Conservation (phyloP, 23 tunicate genomes). For the Pegea sp. region DNA sequence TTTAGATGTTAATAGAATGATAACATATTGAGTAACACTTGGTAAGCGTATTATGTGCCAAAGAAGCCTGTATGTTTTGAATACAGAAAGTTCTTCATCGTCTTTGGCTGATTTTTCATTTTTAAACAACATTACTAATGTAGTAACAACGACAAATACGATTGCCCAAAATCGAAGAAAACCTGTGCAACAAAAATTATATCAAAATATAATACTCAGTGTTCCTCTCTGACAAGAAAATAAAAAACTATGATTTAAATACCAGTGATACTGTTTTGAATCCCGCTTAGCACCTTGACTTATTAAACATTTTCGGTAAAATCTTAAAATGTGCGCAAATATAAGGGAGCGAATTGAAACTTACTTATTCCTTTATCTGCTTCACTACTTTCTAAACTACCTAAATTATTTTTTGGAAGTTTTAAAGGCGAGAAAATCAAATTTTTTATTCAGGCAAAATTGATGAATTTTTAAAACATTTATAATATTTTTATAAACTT, state of each 20-base stretch:
- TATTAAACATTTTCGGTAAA: too few species aligned
- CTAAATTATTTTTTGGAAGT: too few species aligned
- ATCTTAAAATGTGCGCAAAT: neutral
- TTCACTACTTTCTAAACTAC: too few species aligned
- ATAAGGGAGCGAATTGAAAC: too few species aligned
- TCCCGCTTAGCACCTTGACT: too few species aligned
- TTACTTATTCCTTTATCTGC: too few species aligned
- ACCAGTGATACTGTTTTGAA: too few species aligned
- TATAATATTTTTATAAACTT: too few species aligned
- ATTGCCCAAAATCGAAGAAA: slow-evolving; percentile 83
- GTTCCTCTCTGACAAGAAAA: neutral
- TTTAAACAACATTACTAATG: slow-evolving; percentile 76
- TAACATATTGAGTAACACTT: slow-evolving; percentile 46
- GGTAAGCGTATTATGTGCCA: slow-evolving; percentile 50
- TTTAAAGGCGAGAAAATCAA: too few species aligned
- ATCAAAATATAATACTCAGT: neutral
- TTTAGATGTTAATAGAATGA: slow-evolving; percentile 69
- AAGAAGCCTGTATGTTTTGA: slow-evolving; percentile 67
- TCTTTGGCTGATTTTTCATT: slow-evolving; percentile 15
- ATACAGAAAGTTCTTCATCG: slow-evolving; percentile 18
- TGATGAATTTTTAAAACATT: too few species aligned
- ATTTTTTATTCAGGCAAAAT: too few species aligned
- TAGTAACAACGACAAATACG: slow-evolving; percentile 67
- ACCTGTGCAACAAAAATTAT: slow-evolving; percentile 9
- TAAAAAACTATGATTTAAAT: neutral